Base-by-base conservation (phyloP, 2,888 invertebrate genomes). In the Leistus spinibarbis region DNA sequence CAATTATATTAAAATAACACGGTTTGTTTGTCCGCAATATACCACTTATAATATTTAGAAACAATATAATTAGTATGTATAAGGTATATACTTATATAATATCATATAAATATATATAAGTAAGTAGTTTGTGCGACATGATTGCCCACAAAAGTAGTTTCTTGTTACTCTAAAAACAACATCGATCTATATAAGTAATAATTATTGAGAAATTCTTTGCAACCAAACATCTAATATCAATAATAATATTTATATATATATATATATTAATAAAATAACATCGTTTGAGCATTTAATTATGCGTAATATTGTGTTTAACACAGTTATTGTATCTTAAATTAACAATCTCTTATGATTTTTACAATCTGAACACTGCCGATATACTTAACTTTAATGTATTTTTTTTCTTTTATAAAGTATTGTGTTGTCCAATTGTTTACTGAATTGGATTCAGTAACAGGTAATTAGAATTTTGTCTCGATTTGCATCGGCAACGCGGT, bases 1-100 rank as follows among this genome's bases (percentile, higher is more conserved):
- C 74, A 67, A 74, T 23, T 74, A 73, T 73, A 67, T 40, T 74
- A 74, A 74, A 74, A 74, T 74, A 74, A 74, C 72, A 72, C 24
- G 56, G 60, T 22, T 57, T 23, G 56, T 73, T 22, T 53, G 10
- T 66, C 40, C 54, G 19, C 65, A 56, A 65, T n/a, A n/a, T 53
- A 65, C 65, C 64, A 27, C 16, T 23, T 72, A 23, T 54, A 65
- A 64, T 65, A 66, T 63, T 40, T 27, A 27, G 54, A 71, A 27
- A 65, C 64, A 24, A 72, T 72, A 72, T 54, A 72, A n/a, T n/a
- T n/a, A n/a, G n/a, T 65, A 65, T 72, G 65, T 64, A 72, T 72
- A 56, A 56, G n/a, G n/a, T n/a, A n/a, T 63, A 10, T 63, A 23
- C 23, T 7, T n/a, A 20, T 63, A 20, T 72, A 19, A 23, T 72